These are phyloP conservation scores for Columbina picui DNA, from an alignment of 2,113 vertebrate genomes.

Conservation along the genomic window DNA sequence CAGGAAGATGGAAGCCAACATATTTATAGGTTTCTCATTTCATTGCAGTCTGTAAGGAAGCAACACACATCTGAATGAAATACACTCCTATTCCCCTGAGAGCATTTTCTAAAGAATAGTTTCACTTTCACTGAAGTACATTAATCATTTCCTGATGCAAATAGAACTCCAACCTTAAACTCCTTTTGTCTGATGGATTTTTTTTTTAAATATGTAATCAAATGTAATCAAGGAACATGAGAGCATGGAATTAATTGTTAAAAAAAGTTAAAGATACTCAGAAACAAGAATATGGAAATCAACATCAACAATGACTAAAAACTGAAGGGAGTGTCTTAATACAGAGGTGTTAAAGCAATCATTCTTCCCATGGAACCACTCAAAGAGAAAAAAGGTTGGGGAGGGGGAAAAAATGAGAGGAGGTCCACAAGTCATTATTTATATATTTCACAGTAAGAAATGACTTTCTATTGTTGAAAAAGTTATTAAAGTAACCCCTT, in stretches of 20 bases:
- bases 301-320: background rate
- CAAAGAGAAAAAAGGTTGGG: background rate
- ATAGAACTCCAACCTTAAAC: background rate
- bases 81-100: background rate
- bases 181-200: background rate
- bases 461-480: background rate
- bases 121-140: background rate
- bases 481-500: background rate
- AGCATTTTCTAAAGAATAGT: background rate
- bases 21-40: background rate
- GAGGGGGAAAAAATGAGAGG: rapidly evolving
- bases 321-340: background rate
- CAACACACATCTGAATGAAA: background rate
- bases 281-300: background rate
- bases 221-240: background rate
- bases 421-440: background rate
- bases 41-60: background rate
- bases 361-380: background rate
- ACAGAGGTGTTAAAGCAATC: background rate
- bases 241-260: background rate
- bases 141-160: background rate
- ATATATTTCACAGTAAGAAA: background rate
- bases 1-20: background rate
- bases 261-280: background rate
- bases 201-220: background rate